Base-by-base conservation (phyloP, 1,140 invertebrate genomes). In the Penaeus vannamei region DNA sequence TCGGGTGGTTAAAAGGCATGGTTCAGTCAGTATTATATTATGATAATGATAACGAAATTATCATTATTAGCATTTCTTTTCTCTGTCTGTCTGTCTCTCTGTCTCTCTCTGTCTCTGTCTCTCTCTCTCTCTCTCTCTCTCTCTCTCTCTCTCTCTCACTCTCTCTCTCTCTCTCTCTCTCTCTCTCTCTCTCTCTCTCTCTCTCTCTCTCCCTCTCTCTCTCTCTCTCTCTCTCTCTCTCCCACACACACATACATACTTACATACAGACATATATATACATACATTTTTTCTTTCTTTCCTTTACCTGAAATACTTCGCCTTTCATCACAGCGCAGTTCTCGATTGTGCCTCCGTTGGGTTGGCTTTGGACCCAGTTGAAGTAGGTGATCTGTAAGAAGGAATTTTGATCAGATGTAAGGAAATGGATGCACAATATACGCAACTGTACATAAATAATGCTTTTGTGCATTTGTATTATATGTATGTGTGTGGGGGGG, bases 271-370 rank as follows among this genome's bases (percentile, higher is more conserved):
- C n/a, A n/a, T n/a, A n/a, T n/a, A n/a, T n/a, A n/a, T n/a, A 66
- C 64, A 8, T 14, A 4, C 23, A 2, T 46, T 81, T 19, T 81
- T 22, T 42, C 1, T 59, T 46, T 29, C 8, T 46, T 26, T 46
- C 5, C 2, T 72, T 66, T 59, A 89, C 83, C 83, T 89, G 26
- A 3, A 85, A 76, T 0, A 62, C 76, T 8, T 84, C 20, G 2
- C 86, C 80, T 26, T 88, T 88, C 62, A 88, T 88, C 60, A 88
- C 86, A 26, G 77, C 80, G 22, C 86, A 88, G 80, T 72, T 76
- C 8, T 88, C 86, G 14, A 61, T 59, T 4, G 19, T 60, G 1
- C 29, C 19, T 5, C 80, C 80, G 26, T 88, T 88, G 2, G 86
- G 86, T 42, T 83, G 86, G 20, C 80, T 81, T 20, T 26, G 53